Conservation (phyloP, 2,113 vertebrate species). For the Pantherophis guttatus region DNA sequence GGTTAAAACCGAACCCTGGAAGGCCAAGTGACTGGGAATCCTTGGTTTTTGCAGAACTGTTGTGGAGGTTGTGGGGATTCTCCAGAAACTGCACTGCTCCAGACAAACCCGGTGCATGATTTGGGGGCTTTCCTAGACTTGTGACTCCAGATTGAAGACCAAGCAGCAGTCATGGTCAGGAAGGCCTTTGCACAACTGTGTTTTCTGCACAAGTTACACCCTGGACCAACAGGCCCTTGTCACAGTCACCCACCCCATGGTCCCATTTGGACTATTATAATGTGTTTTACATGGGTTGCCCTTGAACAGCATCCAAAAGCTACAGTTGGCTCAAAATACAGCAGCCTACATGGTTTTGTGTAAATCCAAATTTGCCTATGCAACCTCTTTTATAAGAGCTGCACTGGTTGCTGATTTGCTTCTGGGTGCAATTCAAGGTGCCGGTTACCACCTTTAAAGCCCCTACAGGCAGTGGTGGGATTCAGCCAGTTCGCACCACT, state of each 20-base stretch:
- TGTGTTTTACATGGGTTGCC: background rate
- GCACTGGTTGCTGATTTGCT: background rate
- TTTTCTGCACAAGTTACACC: background rate
- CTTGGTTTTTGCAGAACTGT: background rate
- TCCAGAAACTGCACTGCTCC: background rate
- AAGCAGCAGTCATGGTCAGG: background rate
- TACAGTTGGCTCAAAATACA: background rate
- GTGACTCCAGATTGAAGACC: background rate
- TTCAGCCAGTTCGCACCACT: too few relatives aligned
- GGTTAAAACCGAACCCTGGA: background rate
- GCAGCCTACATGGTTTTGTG: background rate
- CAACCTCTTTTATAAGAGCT: background rate
- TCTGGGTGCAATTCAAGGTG: background rate
- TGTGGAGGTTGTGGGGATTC: background rate
- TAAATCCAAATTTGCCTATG: background rate
- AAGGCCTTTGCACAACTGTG: background rate
- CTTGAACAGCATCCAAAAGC: background rate
- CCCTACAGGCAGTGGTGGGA: background rate
- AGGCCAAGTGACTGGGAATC: background rate
- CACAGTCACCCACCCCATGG: background rate
- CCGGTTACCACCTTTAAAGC: background rate
- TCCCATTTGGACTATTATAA: background rate
- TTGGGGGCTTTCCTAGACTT: background rate
- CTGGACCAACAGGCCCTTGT: background rate
- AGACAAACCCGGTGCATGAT: background rate